phyloP scores from a whole-genome alignment of 2,113 vertebrate genomes.

The Myiozetetes cayanensis region DNA sequence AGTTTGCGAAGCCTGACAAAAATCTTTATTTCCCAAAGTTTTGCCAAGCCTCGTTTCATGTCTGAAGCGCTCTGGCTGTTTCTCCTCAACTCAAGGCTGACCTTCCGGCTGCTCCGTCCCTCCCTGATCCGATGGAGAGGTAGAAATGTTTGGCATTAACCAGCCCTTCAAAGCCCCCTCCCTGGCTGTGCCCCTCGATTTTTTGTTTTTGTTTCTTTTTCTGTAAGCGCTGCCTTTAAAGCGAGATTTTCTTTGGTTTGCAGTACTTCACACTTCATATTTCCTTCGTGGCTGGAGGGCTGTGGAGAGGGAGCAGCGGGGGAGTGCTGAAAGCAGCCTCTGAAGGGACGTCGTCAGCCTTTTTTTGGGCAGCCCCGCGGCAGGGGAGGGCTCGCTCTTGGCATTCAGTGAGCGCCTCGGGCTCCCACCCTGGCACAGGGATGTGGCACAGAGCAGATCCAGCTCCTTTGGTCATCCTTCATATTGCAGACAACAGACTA shows the following conservation, averaged over 20 bases:
- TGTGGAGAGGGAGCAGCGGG: background rate
- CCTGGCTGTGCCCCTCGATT: background rate
- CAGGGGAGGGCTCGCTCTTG: background rate
- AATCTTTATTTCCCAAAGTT: background rate
- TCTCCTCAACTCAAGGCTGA: background rate
- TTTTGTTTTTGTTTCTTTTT: background rate
- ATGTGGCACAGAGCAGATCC: background rate
- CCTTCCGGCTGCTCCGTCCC: background rate
- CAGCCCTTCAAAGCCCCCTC: background rate
- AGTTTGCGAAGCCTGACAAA: slow-evolving; percentile 9
- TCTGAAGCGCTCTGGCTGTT: background rate
- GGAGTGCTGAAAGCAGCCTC: background rate
- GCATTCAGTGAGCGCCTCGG: background rate
- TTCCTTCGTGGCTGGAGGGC: background rate
- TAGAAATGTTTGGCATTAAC: background rate
- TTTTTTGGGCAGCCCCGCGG: background rate
- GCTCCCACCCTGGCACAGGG: background rate
- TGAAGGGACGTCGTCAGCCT: background rate
- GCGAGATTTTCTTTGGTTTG: slow-evolving; percentile 4
- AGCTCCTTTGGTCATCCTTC: background rate
- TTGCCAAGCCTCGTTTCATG: slow-evolving; percentile 26
- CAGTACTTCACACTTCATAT: background rate
- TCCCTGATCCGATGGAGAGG: background rate
- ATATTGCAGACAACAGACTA: background rate
- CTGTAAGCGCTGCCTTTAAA: background rate